phyloP scores from a whole-genome alignment of 2,113 vertebrate species.

The Trematomus loennbergii region DNA sequence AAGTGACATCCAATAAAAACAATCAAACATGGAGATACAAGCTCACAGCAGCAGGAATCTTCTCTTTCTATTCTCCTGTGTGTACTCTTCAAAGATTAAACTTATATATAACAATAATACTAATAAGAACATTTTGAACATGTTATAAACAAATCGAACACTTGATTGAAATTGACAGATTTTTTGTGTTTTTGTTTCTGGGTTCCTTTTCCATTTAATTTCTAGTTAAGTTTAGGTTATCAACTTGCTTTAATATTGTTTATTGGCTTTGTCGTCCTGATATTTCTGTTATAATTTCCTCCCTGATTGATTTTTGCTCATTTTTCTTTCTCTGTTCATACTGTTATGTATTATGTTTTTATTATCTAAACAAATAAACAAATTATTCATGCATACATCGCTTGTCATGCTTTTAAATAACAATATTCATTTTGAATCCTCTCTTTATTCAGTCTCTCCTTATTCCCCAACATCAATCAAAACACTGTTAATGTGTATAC shows the following conservation, averaged over 20 bases:
- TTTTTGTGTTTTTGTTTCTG: not conserved
- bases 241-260: not conserved
- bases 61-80: not conserved
- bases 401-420: no score
- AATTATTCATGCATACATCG: not conserved
- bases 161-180: not conserved
- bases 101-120: not conserved
- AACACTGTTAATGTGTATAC: no score
- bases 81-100: not conserved
- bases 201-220: not conserved
- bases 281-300: not conserved
- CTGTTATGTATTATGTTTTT: not conserved
- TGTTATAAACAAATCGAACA: not conserved
- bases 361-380: not conserved
- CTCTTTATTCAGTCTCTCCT: not conserved
- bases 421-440: not conserved
- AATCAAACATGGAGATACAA: not conserved
- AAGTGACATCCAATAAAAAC: no score
- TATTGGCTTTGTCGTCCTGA: not conserved
- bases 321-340: not conserved
- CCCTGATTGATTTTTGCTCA: not conserved
- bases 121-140: not conserved
- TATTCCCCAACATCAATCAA: not conserved
- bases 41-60: not conserved
- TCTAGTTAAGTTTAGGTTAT: not conserved